Evolutionary conservation across 2,113 vertebrate genomes (phyloP).

Genomic region (Dissostichus mawsoni): DNA sequence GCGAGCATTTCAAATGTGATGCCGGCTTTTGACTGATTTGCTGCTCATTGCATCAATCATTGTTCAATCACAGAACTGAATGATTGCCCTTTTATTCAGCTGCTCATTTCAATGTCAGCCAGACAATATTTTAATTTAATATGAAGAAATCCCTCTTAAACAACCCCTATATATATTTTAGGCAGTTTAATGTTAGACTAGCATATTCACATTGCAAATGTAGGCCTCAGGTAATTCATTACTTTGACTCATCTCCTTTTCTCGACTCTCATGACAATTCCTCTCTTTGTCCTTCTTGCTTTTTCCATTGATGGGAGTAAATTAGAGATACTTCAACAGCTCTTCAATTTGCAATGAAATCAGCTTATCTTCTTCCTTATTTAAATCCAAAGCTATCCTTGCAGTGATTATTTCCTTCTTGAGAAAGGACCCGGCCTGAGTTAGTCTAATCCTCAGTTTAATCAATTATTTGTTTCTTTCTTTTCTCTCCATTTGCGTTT

Average conservation of each 20-base stretch:
- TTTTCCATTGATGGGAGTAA: not conserved
- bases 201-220: not conserved
- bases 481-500: not conserved
- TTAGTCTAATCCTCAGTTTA: not conserved
- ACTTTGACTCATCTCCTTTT: not conserved
- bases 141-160: not conserved
- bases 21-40: constrained; percentile 22
- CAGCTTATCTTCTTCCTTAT: not conserved
- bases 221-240: constrained; percentile 8
- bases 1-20: constrained; percentile 29
- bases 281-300: not conserved
- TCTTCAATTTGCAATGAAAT: not conserved
- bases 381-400: not conserved
- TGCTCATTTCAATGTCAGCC: not conserved
- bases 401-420: not conserved
- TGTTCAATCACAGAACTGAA: constrained; percentile 34
- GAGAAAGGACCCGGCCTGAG: not conserved
- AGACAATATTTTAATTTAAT: not conserved
- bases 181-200: not conserved
- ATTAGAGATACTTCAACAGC: not conserved
- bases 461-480: constrained; percentile 14
- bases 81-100: constrained; percentile 19
- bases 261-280: not conserved
- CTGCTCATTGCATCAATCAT: constrained; percentile 26
- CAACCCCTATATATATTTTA: not conserved